These are phyloP conservation scores for Deilephila porcellus DNA, from an alignment of 2,888 invertebrate species.

Conservation along the genomic window DNA sequence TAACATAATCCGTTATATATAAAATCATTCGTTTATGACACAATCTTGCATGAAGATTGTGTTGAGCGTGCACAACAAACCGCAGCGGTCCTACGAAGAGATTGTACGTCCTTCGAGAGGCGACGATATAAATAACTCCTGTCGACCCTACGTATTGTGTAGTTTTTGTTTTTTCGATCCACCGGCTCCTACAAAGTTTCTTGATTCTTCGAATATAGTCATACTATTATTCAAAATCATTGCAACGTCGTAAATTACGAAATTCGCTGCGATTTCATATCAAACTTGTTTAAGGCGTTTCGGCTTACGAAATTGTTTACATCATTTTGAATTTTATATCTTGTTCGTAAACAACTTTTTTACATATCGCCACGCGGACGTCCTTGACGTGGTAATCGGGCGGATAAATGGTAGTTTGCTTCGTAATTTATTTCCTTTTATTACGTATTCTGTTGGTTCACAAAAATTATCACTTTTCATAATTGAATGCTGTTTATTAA, in stretches of 20 bases:
- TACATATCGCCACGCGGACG: slow-evolving; percentile 2
- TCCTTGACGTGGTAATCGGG: slow-evolving; percentile 20
- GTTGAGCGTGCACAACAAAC: slow-evolving; percentile 11
- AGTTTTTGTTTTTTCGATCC: slow-evolving; percentile 59
- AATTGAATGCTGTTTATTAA: background rate
- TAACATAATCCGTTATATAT: slow-evolving; percentile 11
- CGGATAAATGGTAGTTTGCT: background rate
- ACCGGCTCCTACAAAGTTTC: slow-evolving; percentile 40
- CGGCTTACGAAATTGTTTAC: slow-evolving; percentile 22
- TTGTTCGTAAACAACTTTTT: slow-evolving; percentile 10
- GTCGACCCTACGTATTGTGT: slow-evolving; percentile 59
- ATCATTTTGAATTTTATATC: slow-evolving; percentile 17
- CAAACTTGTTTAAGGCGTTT: slow-evolving; percentile 16
- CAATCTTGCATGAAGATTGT: slow-evolving; percentile 24
- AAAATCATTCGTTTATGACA: slow-evolving; percentile 21
- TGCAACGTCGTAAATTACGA: slow-evolving; percentile 7
- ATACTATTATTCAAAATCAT: slow-evolving; percentile 12
- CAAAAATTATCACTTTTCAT: background rate
- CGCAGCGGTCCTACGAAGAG: slow-evolving; percentile 52
- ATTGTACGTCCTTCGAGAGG: slow-evolving; percentile 77
- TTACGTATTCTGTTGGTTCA: slow-evolving; percentile 11
- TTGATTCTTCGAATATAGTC: background rate
- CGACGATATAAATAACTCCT: slow-evolving; percentile 68
- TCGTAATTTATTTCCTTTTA: slow-evolving; percentile 10
- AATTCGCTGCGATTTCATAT: background rate